Evolutionary conservation across 1,140 invertebrate species (phyloP), one percentile per base, ranked within the genome.

Genomic region (Ooceraea biroi): DNA sequence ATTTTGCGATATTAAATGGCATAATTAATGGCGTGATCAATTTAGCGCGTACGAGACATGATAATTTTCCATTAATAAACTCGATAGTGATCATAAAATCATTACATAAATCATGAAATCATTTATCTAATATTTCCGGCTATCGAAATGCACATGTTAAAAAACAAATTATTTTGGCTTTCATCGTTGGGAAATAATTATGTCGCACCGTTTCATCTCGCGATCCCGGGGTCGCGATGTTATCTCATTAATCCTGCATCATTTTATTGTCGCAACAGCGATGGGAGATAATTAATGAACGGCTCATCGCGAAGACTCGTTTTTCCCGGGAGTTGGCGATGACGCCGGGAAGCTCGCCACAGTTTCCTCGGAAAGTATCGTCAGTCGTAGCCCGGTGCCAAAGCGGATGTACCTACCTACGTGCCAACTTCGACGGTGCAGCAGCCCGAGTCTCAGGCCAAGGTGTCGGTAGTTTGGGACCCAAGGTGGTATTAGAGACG

Each of bases 401-500:
- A 69, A 52, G 8, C 25, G 17, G 25, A 68, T 50, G 46, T 48
- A 50, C 22, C 12, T 68, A 68, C 12, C 46, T 50, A 50, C 25
- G 19, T 52, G 22, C 41, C 76, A 88, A 88, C 71, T 85, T 88
- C 50, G 68, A 73, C 30, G 46, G 66, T 87, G 71, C 27, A 68
- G 52, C 36, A 57, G 19, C 36, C 44, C 17, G 25, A 63, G 52
- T 66, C 46, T 66, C 68, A 71, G 46, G 80, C 55, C 78, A 85
- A 89, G 69, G 74, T 83, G 68, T 74, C 77, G 82, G 82, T 86
- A 86, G 82, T 88, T 89, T 82, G 74, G 66, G 36, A 7, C 36
- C 17, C 60, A 77, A 48, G 27, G 55, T 50, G 78, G 78, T 87
- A 90, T 89, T 85, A 90, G 78, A 90, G 78, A 76, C 72, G 63